A percentile compares a stretch with the other conserved stretches of the same genome.
Evolutionary conservation across 35 echinoderm and acorn worm species (phyloP).

Genomic region (Patiria miniata): DNA sequence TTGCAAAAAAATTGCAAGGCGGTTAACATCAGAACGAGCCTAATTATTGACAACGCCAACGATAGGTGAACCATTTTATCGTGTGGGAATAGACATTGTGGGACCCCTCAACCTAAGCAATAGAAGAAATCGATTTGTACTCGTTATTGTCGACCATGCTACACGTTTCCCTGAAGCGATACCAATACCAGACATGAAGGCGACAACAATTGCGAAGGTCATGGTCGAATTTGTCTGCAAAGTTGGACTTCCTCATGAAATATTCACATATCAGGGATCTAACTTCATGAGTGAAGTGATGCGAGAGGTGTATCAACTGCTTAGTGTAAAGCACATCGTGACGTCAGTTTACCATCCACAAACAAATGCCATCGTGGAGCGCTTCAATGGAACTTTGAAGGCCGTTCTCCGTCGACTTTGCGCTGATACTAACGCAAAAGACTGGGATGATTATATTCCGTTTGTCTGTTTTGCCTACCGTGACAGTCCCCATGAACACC

Average conservation of each 20-base stretch:
- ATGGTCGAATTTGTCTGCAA: slow-evolving; percentile 44
- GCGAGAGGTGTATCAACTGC: neutral
- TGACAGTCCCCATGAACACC: slow-evolving; percentile 40
- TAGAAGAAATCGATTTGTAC: slow-evolving; percentile 14
- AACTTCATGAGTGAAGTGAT: slow-evolving; percentile 20
- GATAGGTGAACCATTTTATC: slow-evolving; percentile 16
- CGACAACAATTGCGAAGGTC: slow-evolving; percentile 26
- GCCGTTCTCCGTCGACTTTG: slow-evolving; percentile 29
- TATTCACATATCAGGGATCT: neutral
- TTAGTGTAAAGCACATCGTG: neutral
- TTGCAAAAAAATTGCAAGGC: no score
- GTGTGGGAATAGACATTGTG: slow-evolving; percentile 29
- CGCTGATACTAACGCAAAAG: slow-evolving; percentile 4
- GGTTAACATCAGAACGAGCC: neutral
- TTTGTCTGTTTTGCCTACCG: slow-evolving; percentile 71
- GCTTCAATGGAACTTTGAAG: slow-evolving; percentile 64
- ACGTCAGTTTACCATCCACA: slow-evolving; percentile 55
- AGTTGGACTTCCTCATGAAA: slow-evolving; percentile 25
- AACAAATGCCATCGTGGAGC: slow-evolving; percentile 49
- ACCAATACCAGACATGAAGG: slow-evolving; percentile 29
- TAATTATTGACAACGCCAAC: neutral
- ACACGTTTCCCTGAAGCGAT: slow-evolving; percentile 39
- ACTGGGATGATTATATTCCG: slow-evolving; percentile 60
- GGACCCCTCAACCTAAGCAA: neutral
- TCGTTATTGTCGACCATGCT: slow-evolving; percentile 23